These are phyloP conservation scores for Brachynemurus nebulosus DNA, from an alignment of 2,888 invertebrate species.

Conservation along the genomic window DNA sequence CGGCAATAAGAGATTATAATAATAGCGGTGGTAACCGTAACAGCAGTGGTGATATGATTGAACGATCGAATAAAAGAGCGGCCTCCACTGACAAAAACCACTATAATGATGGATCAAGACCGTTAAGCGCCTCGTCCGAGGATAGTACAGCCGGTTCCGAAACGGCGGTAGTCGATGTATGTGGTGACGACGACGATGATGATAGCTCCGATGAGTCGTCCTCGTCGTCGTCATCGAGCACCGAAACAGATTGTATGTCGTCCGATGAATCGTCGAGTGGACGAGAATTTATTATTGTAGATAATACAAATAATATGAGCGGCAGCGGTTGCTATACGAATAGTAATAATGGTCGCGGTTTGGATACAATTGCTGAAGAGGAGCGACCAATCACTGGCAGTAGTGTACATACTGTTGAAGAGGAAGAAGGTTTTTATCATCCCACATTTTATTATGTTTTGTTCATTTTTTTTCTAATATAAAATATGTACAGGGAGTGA, in stretches of 20 bases:
- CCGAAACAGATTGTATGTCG: not conserved
- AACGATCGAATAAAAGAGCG: too few species aligned
- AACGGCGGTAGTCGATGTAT: conserved; percentile 9
- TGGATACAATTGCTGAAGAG: conserved; percentile 32
- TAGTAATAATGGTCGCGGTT: conserved; percentile 22
- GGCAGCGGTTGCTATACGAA: conserved; percentile 22
- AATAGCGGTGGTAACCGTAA: too few species aligned
- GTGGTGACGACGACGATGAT: conserved; percentile 12
- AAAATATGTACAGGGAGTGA: too few species aligned
- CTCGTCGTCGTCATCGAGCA: not conserved
- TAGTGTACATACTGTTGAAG: conserved; percentile 21
- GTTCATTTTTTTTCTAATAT: not conserved
- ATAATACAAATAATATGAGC: too few species aligned
- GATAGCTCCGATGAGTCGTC: conserved; percentile 18
- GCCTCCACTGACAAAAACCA: too few species aligned
- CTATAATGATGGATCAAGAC: conserved; percentile 1
- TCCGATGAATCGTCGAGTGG: conserved; percentile 9
- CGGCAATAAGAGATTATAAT: too few species aligned
- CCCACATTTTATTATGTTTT: not conserved
- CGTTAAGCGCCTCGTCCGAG: conserved; percentile 1
- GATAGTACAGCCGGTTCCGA: conserved; percentile 10
- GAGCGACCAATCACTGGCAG: conserved; percentile 23
- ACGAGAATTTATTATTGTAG: conserved; percentile 6
- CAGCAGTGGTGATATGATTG: too few species aligned
- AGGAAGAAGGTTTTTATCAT: conserved; percentile 14